phyloP scores from a whole-genome alignment of 2,888 invertebrate species.

The Hermaeophaga mercurialis region DNA sequence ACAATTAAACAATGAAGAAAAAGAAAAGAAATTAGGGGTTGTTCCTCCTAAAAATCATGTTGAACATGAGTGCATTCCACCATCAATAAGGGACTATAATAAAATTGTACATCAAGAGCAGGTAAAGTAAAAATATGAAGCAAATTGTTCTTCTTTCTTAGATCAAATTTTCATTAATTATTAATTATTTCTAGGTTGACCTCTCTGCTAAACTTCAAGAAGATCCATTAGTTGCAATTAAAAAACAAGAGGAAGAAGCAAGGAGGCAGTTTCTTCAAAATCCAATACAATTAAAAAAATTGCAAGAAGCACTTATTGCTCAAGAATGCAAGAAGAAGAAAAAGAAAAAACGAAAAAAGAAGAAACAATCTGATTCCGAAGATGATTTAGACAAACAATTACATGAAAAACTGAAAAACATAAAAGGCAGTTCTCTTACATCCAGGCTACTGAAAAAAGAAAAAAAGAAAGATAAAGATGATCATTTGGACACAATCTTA shows the following conservation, averaged over 20 bases:
- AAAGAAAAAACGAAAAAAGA: constrained; percentile 56
- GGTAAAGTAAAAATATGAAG: constrained; percentile 41
- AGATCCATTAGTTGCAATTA: constrained; percentile 89
- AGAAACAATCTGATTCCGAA: constrained; percentile 47
- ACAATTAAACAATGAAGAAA: constrained; percentile 65
- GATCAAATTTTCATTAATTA: not conserved
- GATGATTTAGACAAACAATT: constrained; percentile 49
- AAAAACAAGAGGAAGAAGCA: constrained; percentile 87
- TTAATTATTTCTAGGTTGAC: constrained; percentile 76
- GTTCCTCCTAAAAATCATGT: constrained; percentile 67
- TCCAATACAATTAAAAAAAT: constrained; percentile 86
- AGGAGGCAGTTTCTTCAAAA: constrained; percentile 85
- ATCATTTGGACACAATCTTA: constrained; percentile 70
- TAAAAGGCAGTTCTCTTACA: constrained; percentile 37
- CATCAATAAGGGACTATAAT: constrained; percentile 64
- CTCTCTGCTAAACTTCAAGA: constrained; percentile 88
- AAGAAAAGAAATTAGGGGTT: constrained; percentile 51
- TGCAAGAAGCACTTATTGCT: constrained; percentile 77
- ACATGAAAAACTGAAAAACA: constrained; percentile 47
- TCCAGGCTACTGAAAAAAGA: constrained; percentile 41
- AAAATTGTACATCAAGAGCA: constrained; percentile 52
- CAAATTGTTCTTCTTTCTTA: not conserved
- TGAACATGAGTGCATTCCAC: constrained; percentile 80
- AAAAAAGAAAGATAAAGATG: constrained; percentile 56
- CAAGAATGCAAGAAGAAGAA: constrained; percentile 61